Conservation (phyloP, 2,888 invertebrate genomes). For the Drosophila siamana region DNA sequence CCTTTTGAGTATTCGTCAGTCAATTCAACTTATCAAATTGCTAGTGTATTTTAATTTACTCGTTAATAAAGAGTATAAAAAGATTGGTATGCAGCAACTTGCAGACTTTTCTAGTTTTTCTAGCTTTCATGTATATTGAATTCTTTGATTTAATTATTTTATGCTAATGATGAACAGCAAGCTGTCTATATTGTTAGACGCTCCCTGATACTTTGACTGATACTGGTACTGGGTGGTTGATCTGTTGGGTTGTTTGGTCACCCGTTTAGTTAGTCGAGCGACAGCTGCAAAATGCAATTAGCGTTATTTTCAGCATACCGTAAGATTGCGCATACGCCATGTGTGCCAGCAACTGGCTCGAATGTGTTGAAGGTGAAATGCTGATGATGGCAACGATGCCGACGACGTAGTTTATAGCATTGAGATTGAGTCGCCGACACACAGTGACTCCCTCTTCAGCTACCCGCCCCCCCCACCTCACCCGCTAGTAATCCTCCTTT, state of each 20-base stretch:
- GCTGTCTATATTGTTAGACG: constrained; percentile 26
- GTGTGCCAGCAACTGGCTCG: constrained; percentile 39
- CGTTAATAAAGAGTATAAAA: background rate
- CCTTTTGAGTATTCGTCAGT: too few relatives aligned
- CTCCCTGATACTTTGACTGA: background rate
- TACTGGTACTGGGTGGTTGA: constrained; percentile 2
- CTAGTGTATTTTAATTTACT: too few relatives aligned
- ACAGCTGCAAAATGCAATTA: constrained; percentile 75
- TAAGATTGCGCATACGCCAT: constrained; percentile 72
- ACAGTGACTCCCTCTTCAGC: background rate
- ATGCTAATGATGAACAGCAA: constrained; percentile 19
- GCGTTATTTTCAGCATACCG: constrained; percentile 69
- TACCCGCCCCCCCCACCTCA: background rate
- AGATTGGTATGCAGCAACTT: background rate
- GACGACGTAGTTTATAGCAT: constrained; percentile 76
- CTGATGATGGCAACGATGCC: constrained; percentile 22
- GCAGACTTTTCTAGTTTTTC: background rate
- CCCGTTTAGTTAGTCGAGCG: constrained; percentile 34
- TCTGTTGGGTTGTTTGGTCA: constrained; percentile 29
- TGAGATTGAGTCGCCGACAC: constrained; percentile 61
- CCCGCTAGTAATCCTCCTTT: constrained; percentile 5
- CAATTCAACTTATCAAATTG: too few relatives aligned
- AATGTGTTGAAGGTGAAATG: constrained; percentile 67
- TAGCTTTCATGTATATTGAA: background rate
- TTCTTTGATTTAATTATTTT: constrained; percentile 12